A percentile compares a stretch with the other conserved stretches of the same genome.
Conservation (phyloP, 2,888 invertebrate genomes). For the Schrankia costaestrigalis region DNA sequence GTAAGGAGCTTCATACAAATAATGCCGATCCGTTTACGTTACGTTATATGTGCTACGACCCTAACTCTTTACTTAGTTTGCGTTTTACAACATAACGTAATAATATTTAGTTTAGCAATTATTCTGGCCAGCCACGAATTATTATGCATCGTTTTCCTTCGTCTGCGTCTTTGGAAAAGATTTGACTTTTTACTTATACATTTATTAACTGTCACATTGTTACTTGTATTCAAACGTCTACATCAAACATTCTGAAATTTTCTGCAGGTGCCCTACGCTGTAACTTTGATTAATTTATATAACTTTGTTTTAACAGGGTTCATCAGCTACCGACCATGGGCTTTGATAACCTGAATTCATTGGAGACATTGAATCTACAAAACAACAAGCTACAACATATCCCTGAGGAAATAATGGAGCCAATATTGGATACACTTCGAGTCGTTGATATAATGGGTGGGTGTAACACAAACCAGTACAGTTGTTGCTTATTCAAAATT, state of each 20-base stretch:
- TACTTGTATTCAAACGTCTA: too few relatives aligned
- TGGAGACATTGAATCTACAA: constrained; percentile 93
- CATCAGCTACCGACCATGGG: constrained; percentile 90
- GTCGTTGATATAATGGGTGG: constrained; percentile 94
- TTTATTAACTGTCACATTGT: too few relatives aligned
- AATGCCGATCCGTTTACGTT: too few relatives aligned
- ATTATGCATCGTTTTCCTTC: too few relatives aligned
- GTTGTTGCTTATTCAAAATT: not conserved
- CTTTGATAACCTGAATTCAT: constrained; percentile 93
- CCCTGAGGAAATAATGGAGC: constrained; percentile 93
- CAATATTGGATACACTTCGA: constrained; percentile 91
- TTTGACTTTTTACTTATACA: too few relatives aligned
- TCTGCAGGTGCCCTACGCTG: too few relatives aligned
- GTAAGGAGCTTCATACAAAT: too few relatives aligned
- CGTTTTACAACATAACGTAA: not conserved
- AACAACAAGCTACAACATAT: constrained; percentile 92
- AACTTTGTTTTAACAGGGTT: constrained; percentile 81
- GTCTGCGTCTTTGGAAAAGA: too few relatives aligned
- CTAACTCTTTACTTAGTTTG: not conserved
- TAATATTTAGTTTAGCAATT: not conserved
- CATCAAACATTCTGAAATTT: too few relatives aligned
- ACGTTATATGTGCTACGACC: too few relatives aligned
- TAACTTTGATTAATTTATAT: too few relatives aligned
- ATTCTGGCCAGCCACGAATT: not conserved
- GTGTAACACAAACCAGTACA: constrained; percentile 16